phyloP scores from a whole-genome alignment of 2,113 vertebrate genomes.

The Leucosticte australis region DNA sequence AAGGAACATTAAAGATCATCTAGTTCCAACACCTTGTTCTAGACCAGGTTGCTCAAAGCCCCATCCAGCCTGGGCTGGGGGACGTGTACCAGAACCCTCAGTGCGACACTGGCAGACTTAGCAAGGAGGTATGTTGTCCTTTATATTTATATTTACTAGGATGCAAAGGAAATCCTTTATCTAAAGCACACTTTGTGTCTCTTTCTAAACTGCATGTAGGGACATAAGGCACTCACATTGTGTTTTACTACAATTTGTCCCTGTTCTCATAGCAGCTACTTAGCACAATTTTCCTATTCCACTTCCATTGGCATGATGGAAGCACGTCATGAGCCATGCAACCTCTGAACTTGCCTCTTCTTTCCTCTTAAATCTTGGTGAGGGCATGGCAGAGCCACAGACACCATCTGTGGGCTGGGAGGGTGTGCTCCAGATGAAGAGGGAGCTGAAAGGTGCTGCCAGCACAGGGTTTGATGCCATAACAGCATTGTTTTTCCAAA shows the following conservation, averaged over 20 bases:
- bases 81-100: background rate
- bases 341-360: background rate
- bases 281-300: background rate
- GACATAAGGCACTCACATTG: fast-evolving
- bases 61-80: background rate
- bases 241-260: background rate
- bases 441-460: background rate
- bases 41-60: background rate
- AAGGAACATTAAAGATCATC: background rate
- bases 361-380: background rate
- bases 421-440: background rate
- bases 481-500: background rate
- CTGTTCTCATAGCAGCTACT: background rate
- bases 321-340: background rate
- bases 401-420: background rate
- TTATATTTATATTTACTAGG: background rate
- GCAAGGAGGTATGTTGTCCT: fast-evolving
- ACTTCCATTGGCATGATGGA: background rate
- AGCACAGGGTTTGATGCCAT: background rate
- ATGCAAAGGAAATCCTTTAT: background rate
- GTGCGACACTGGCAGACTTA: background rate
- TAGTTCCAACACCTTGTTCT: background rate
- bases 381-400: background rate
- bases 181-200: background rate
- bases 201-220: background rate